Conservation (phyloP, 2,888 invertebrate genomes). For the Scrobipalpa costella region DNA sequence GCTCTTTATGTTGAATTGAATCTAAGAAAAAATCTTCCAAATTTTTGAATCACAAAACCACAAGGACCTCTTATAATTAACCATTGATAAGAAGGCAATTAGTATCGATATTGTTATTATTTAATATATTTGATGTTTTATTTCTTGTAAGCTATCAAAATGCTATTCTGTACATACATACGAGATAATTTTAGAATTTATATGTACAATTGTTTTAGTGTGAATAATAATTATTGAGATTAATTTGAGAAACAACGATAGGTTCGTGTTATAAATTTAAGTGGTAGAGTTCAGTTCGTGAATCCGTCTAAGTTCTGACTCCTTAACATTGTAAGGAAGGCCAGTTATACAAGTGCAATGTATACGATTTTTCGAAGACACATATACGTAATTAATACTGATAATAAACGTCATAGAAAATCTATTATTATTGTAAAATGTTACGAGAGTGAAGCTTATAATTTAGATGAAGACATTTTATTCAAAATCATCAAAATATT, state of each 20-base stretch:
- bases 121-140: conserved; percentile 82
- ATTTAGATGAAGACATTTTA: conserved; percentile 57
- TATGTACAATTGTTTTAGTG: conserved; percentile 81
- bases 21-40: conserved; percentile 44
- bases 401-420: conserved; percentile 74
- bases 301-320: conserved; percentile 60
- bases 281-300: conserved; percentile 63
- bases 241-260: conserved; percentile 68
- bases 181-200: conserved; percentile 75
- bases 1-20: conserved; percentile 22
- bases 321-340: conserved; percentile 64
- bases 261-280: conserved; percentile 58
- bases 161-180: conserved; percentile 77
- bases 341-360: conserved; percentile 81
- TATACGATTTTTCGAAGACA: conserved; percentile 81
- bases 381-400: conserved; percentile 79
- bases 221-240: conserved; percentile 77
- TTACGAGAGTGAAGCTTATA: conserved; percentile 71
- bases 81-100: conserved; percentile 81
- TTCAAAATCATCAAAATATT: conserved; percentile 57
- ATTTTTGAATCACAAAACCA: conserved; percentile 77
- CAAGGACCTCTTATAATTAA: conserved; percentile 82
- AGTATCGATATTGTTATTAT: conserved; percentile 81
- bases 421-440: conserved; percentile 72
- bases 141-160: conserved; percentile 78